Evolutionary conservation across 2,113 vertebrate genomes (phyloP).

Genomic region (Istiophorus platypterus): DNA sequence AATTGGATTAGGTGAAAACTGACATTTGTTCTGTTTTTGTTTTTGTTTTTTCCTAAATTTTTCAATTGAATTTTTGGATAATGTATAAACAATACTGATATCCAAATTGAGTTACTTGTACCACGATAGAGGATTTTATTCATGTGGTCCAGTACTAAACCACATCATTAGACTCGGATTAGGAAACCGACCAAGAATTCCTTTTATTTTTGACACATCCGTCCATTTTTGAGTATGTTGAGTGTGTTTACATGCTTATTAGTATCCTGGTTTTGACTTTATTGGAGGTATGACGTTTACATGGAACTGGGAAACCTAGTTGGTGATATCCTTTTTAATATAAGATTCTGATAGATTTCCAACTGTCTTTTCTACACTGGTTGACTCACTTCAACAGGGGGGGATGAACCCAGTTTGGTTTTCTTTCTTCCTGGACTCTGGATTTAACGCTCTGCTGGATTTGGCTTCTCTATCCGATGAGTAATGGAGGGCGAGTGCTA

Average conservation of each 20-base stretch:
- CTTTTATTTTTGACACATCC: not conserved
- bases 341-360: not conserved
- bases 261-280: not conserved
- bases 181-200: not conserved
- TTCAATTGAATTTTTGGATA: too few species aligned
- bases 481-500: not conserved
- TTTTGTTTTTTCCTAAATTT: too few species aligned
- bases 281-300: not conserved
- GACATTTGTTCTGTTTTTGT: too few species aligned
- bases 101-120: too few species aligned
- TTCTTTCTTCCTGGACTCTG: not conserved
- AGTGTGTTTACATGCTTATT: too few species aligned
- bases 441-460: constrained; percentile 3
- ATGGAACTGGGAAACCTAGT: not conserved
- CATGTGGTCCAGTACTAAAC: too few species aligned
- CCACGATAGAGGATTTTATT: too few species aligned
- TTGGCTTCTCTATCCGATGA: not conserved
- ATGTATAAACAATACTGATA: too few species aligned
- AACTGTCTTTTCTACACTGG: not conserved
- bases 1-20: too few species aligned
- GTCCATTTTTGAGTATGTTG: too few species aligned
- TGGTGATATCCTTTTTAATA: not conserved
- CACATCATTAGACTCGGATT: not conserved
- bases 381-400: not conserved
- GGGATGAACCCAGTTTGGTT: not conserved